Evolutionary conservation across 2,797 vertebrate genomes (phyloP), one percentile per base, ranked within the genome.

Genomic region (Gobio occitaniae): DNA sequence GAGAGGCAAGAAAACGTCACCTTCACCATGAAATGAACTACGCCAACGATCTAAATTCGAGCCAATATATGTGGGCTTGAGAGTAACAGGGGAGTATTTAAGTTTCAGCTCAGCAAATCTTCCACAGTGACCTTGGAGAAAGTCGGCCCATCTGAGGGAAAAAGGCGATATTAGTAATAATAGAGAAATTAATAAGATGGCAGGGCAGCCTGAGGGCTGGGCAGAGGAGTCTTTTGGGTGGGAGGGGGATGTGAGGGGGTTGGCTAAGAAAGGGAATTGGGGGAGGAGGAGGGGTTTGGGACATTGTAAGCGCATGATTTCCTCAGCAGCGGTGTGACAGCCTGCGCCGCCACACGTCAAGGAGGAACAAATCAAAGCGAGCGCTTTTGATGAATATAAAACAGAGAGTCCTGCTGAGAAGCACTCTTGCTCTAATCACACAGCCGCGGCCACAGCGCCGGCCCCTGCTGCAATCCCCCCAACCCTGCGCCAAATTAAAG

Each of bases 321-420:
- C 94, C 94, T 94, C 89, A 88, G 93, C 91, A 92, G 92, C 85
- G 90, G 90, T 92, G 90, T 90, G 89, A 90, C 94, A 94, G 95
- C 92, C 93, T 91, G 90, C 84, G 88, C 93, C 94, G 94, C 94
- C 94, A 95, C 94, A 93, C 91, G 94, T 95, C 95, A 95, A 94
- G 95, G 94, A 91, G 94, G 94, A 95, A 94, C 94, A 94, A 96
- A 96, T 96, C 94, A 96, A 95, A 96, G 94, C 92, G 88, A 95
- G 94, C 94, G 94, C 95, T 95, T 96, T 95, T 96, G 95, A 96
- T 96, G 95, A 96, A 96, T 96, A 96, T 95, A 96, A 95, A 96
- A 95, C 94, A 94, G 94, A 94, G 93, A 94, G 92, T 93, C 94
- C 94, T 94, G 94, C 94, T 95, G 95, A 94, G 95, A 95, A 94